Conservation (phyloP, 1,140 invertebrate species). For the Anastrepha ludens region DNA sequence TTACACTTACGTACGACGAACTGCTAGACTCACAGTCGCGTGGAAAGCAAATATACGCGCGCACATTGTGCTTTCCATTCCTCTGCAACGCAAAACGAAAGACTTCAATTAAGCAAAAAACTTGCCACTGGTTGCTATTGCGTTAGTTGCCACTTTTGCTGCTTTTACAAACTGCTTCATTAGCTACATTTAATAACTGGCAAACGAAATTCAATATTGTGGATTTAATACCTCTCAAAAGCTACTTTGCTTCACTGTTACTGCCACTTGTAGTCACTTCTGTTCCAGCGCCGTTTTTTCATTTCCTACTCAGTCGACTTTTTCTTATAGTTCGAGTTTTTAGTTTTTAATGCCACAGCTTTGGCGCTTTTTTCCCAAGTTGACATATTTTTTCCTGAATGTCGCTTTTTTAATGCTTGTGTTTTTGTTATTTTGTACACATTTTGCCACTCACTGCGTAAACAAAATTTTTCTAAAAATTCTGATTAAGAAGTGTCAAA, state of each 20-base stretch:
- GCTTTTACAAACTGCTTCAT: conserved; percentile 36
- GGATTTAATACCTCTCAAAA: background rate
- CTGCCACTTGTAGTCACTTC: background rate
- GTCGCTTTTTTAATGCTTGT: background rate
- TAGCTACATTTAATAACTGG: conserved; percentile 44
- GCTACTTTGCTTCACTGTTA: background rate
- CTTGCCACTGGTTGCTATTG: background rate
- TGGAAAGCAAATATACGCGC: background rate
- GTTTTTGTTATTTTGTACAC: background rate
- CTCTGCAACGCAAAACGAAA: background rate
- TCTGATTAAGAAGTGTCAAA: too few species aligned
- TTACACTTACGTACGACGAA: background rate
- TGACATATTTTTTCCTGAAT: background rate
- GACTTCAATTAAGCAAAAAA: conserved; percentile 38
- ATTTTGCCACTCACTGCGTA: too few species aligned
- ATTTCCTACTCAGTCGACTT: background rate
- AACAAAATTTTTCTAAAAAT: too few species aligned
- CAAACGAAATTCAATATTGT: conserved; percentile 52
- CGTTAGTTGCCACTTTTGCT: background rate
- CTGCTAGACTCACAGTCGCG: background rate
- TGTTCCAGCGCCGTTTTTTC: background rate
- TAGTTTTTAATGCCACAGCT: background rate
- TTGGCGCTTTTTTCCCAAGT: background rate
- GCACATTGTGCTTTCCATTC: background rate
- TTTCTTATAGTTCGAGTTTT: conserved; percentile 9